phyloP scores from a whole-genome alignment of 2,888 invertebrate genomes.

The Spodoptera littoralis region DNA sequence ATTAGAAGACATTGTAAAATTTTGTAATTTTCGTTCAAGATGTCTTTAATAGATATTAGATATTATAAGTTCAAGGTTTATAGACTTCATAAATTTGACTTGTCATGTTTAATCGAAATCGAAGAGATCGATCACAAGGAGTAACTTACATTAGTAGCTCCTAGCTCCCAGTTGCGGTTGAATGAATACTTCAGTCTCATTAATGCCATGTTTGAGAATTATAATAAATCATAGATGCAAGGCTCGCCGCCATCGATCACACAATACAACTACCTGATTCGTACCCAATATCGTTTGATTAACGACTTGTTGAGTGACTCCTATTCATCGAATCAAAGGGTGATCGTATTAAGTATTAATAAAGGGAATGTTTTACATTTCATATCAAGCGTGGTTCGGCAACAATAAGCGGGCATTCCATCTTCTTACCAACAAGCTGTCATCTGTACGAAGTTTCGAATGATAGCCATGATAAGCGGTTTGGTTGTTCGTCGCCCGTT shows the following conservation, averaged over 20 bases:
- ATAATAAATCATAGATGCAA: conserved; percentile 83
- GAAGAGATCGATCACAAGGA: conserved; percentile 49
- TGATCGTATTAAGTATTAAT: conserved; percentile 86
- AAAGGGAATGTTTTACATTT: conserved; percentile 81
- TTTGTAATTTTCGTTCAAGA: no score
- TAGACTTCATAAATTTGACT: conserved; percentile 16
- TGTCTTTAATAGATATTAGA: no score
- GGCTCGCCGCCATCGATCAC: conserved; percentile 78
- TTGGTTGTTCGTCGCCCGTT: conserved; percentile 39
- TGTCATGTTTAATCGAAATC: conserved; percentile 52
- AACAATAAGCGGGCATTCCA: conserved; percentile 53
- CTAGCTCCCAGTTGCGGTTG: conserved; percentile 57
- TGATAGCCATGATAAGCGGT: conserved; percentile 62
- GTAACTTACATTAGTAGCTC: conserved; percentile 72
- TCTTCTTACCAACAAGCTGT: conserved; percentile 59
- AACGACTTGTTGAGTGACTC: conserved; percentile 88
- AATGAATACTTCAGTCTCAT: conserved; percentile 70
- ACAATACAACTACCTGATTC: conserved; percentile 87
- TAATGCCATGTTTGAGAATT: conserved; percentile 79
- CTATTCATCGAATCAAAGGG: conserved; percentile 86
- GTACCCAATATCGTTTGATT: conserved; percentile 85
- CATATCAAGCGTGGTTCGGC: conserved; percentile 68
- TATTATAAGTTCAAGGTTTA: neutral
- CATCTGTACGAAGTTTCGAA: conserved; percentile 57
- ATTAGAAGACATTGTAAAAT: no score